phyloP scores from a whole-genome alignment of 1,140 invertebrate genomes.

The Bombus balteatus region DNA sequence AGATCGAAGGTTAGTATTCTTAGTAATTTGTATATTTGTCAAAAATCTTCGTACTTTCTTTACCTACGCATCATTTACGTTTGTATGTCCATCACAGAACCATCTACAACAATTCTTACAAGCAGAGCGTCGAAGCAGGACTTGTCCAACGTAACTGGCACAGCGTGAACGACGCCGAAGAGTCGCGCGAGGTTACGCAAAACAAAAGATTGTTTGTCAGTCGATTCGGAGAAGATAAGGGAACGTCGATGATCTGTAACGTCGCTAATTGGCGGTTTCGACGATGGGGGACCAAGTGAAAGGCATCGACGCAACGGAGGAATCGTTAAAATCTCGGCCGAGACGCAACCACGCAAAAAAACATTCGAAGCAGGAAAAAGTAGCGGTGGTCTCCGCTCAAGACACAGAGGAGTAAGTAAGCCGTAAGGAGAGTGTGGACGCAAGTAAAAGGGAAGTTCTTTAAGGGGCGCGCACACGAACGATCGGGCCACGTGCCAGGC shows the following conservation, averaged over 20 bases:
- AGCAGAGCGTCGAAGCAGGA: no score
- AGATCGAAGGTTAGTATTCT: no score
- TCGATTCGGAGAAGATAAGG: neutral
- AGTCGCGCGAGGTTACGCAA: no score
- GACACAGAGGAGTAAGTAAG: neutral
- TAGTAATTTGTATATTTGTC: no score
- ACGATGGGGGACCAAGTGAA: conserved; percentile 22
- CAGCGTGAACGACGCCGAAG: no score
- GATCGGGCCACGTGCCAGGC: conserved; percentile 61
- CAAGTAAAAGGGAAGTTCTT: conserved; percentile 38
- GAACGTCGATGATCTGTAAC: conserved; percentile 23
- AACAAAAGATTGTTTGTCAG: no score
- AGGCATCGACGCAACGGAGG: conserved; percentile 14
- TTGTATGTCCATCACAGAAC: no score
- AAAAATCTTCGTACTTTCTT: no score
- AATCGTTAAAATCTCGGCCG: conserved; percentile 54
- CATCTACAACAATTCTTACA: no score
- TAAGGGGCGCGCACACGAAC: conserved; percentile 39
- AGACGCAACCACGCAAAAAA: conserved; percentile 10
- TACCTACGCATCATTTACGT: no score
- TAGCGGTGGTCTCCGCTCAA: neutral
- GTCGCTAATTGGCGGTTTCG: conserved; percentile 27
- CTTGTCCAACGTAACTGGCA: no score
- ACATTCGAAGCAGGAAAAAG: neutral
- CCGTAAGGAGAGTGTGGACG: conserved; percentile 15